Evolutionary conservation across 2,113 vertebrate genomes (phyloP).

Genomic region (Poeciliopsis occidentalis): DNA sequence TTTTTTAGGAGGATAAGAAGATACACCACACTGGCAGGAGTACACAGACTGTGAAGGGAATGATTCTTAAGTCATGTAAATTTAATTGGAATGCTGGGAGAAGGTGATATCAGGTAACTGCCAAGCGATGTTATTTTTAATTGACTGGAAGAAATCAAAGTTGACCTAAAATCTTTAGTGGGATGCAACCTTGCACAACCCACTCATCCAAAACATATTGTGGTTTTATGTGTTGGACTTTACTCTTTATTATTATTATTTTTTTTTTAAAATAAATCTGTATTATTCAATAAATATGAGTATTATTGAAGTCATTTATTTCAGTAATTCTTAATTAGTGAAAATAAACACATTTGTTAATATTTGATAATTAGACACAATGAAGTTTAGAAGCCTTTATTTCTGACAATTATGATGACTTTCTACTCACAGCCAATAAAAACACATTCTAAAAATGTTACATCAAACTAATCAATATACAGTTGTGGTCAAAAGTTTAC

Average conservation of each 20-base stretch:
- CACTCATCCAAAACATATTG: background rate
- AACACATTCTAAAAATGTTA: background rate
- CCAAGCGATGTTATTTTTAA: background rate
- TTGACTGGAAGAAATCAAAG: background rate
- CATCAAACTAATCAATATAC: no score
- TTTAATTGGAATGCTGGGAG: background rate
- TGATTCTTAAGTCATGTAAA: background rate
- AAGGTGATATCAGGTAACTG: background rate
- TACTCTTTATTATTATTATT: background rate
- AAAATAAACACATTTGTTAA: background rate
- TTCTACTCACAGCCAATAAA: background rate
- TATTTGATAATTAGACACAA: background rate
- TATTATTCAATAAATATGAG: background rate
- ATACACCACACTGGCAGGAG: background rate
- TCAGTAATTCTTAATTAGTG: background rate
- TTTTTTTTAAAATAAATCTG: background rate
- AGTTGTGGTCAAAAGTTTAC: no score
- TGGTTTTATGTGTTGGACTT: background rate
- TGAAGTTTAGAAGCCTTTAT: background rate
- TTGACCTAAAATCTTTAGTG: background rate
- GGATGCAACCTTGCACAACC: no score
- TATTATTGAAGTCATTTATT: background rate
- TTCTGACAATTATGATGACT: background rate
- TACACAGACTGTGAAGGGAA: background rate
- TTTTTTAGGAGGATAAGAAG: background rate